Evolutionary conservation across 1,140 invertebrate species (phyloP).

Genomic region (Pristionchus pacificus): DNA sequence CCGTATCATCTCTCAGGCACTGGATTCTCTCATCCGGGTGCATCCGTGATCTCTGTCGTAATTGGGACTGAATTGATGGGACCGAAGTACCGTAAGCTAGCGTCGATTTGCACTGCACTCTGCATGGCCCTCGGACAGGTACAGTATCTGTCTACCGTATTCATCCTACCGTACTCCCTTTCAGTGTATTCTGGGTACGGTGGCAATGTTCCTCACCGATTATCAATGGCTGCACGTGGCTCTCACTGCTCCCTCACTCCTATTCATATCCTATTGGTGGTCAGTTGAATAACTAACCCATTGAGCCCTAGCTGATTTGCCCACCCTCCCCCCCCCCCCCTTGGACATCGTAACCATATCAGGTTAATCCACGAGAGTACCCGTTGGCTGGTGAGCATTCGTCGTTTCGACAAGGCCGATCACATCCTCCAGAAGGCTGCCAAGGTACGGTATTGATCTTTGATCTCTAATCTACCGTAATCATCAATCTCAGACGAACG

Average conservation of each 20-base stretch:
- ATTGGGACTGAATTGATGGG: conserved; percentile 60
- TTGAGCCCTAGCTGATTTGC: too few relatives aligned
- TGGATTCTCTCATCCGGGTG: conserved; percentile 49
- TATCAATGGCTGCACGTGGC: conserved; percentile 60
- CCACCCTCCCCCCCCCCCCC: too few relatives aligned
- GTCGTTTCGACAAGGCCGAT: conserved; percentile 51
- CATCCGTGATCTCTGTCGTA: conserved; percentile 56
- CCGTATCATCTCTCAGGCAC: conserved; percentile 17
- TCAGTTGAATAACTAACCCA: too few relatives aligned
- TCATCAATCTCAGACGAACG: conserved; percentile 51
- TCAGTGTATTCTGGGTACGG: conserved; percentile 46
- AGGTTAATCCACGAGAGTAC: conserved; percentile 58
- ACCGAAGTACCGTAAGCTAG: conserved; percentile 58
- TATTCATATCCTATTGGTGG: conserved; percentile 58
- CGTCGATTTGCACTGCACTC: conserved; percentile 59
- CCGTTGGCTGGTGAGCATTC: conserved; percentile 58
- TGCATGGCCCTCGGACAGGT: conserved; percentile 59
- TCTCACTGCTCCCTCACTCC: conserved; percentile 48
- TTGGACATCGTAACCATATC: too few relatives aligned
- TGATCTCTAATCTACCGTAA: not conserved
- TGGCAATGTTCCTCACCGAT: conserved; percentile 53
- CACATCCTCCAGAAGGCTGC: conserved; percentile 51
- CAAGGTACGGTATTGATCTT: not conserved
- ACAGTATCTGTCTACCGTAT: too few relatives aligned
- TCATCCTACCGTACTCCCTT: too few relatives aligned